Evolutionary conservation across 2,113 vertebrate species (phyloP).

Genomic region (Corapipo altera): DNA sequence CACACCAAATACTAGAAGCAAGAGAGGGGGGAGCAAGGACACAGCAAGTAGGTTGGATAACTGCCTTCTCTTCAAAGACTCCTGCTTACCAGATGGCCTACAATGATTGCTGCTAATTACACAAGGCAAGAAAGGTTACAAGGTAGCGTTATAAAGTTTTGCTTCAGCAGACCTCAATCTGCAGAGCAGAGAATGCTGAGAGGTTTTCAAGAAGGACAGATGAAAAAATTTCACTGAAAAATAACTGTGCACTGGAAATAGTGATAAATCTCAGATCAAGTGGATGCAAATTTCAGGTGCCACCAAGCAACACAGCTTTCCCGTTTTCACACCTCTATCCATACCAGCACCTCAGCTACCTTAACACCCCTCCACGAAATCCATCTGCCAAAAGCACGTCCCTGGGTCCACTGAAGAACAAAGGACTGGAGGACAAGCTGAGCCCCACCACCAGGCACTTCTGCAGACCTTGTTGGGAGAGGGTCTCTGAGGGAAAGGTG

Average conservation of each 20-base stretch:
- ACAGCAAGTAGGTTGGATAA: not conserved
- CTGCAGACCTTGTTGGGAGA: accelerated
- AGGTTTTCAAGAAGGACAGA: not conserved
- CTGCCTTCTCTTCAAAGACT: accelerated
- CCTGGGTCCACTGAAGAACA: not conserved
- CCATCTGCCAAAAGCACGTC: not conserved
- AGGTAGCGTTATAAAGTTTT: not conserved
- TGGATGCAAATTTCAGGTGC: not conserved
- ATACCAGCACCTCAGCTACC: not conserved
- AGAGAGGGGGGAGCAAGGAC: not conserved
- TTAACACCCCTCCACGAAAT: accelerated
- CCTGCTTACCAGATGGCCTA: not conserved
- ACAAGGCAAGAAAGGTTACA: not conserved
- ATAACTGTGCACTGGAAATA: not conserved
- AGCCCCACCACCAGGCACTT: not conserved
- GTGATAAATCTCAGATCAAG: not conserved
- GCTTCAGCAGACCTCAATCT: not conserved
- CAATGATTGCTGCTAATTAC: not conserved
- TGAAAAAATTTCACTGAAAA: not conserved
- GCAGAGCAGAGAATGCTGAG: not conserved
- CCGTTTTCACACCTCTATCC: not conserved
- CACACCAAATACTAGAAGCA: not conserved
- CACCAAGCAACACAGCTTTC: not conserved
- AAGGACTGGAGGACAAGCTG: not conserved
- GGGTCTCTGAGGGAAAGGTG: not conserved